phyloP scores from a whole-genome alignment of 2,797 vertebrate genomes.

The Gorsachius magnificus region DNA sequence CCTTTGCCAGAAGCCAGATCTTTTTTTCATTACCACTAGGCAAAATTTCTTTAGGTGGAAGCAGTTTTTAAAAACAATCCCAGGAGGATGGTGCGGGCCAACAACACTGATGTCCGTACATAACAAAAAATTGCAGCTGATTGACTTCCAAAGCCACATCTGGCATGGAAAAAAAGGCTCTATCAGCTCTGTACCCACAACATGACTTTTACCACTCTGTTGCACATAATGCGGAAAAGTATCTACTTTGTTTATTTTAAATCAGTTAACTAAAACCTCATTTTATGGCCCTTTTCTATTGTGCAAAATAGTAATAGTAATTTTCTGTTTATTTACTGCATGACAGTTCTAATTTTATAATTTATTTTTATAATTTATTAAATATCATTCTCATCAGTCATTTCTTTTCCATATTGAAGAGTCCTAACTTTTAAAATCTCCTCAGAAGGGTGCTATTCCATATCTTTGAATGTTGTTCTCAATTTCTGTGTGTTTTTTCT shows the following conservation, averaged over 20 bases:
- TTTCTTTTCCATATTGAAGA: background rate
- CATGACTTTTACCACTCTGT: background rate
- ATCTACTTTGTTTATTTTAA: background rate
- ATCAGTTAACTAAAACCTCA: background rate
- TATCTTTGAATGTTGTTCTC: background rate
- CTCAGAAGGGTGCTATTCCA: background rate
- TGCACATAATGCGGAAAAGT: background rate
- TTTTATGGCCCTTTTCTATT: background rate
- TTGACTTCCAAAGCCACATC: background rate
- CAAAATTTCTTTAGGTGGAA: background rate
- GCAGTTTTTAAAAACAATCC: background rate
- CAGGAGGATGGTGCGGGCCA: background rate
- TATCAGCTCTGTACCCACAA: background rate
- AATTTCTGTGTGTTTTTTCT: background rate
- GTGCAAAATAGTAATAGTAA: background rate
- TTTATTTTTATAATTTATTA: background rate
- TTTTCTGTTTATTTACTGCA: background rate
- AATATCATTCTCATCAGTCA: background rate
- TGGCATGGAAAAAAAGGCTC: background rate
- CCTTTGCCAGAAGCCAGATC: background rate
- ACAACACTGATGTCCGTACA: fast-evolving
- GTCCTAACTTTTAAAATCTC: background rate
- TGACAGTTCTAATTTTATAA: background rate
- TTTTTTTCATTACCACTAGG: background rate
- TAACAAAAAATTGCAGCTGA: background rate